Base-by-base conservation (phyloP, 2,797 vertebrate species). In the Pygocentrus nattereri region DNA sequence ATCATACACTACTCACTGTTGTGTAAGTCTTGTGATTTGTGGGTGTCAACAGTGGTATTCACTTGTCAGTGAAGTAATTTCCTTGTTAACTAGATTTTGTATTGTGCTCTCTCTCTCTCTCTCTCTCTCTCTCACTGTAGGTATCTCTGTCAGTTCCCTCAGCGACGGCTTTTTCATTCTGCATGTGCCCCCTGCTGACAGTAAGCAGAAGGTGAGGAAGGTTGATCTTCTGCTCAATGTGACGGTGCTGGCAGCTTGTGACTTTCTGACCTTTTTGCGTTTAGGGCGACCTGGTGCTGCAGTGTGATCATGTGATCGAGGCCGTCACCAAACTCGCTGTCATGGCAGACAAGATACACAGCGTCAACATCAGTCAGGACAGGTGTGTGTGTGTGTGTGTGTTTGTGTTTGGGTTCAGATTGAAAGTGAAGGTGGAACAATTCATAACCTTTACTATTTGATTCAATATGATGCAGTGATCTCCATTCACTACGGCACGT, bases 301-400 rank as follows among this genome's bases (percentile, higher is more conserved):
- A 97, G 84, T 97, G 97, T 30, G 95, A 96, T 88, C 96, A 99
- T 0, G 96, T 97, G 87, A 98, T 99, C 0, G 98, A 99, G 90
- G 92, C 96, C 0, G 94, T 99, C 80, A 98, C 98, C 0, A 99
- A 99, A 91, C 82, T 96, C 0, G 95, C 97, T 81, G 95, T 97
- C 85, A 93, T 95, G 85, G 96, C 98, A 0, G 93, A 93, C 89
- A 96, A 96, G 80, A 93, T 95, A 73, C 93, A 95, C 89, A 95
- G 91, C 0, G 91, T 99, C 91, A 99, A 98, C 87, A 93, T 99
- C 93, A 96, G 93, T 89, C 96, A 96, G 89, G 98, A 97, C 93
- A 99, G 98, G 98, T 99, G 94, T 70, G 52, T 81, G 23, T 23
- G 7, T 47, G 61, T 25, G 25, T 30, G 34, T 52, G 27, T 64